Evolutionary conservation across 1,140 invertebrate species (phyloP).

Genomic region (Aphaenogaster rudis): DNA sequence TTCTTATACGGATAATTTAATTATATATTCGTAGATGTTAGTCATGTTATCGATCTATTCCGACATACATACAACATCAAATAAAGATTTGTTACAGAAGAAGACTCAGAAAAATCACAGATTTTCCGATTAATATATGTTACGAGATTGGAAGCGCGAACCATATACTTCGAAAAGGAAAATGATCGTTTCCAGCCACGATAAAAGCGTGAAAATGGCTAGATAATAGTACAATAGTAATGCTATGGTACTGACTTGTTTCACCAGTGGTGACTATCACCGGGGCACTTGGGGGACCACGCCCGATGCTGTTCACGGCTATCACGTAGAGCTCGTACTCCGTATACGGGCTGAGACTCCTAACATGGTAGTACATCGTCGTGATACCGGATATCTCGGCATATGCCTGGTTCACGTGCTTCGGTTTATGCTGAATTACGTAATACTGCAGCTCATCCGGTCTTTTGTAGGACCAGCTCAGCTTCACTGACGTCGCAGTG

Average conservation of each 20-base stretch:
- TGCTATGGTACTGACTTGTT: slow-evolving; percentile 92
- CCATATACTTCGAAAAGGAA: neutral
- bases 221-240: slow-evolving; percentile 14
- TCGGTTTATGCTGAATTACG: slow-evolving; percentile 98
- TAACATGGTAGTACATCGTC: slow-evolving; percentile 96
- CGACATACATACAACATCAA: neutral
- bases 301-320: slow-evolving; percentile 97
- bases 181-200: slow-evolving; percentile 36
- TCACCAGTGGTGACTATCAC: slow-evolving; percentile 97
- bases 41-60: neutral
- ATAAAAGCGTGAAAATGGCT: neutral
- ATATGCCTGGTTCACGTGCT: slow-evolving; percentile 92
- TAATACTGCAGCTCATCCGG: slow-evolving; percentile 96
- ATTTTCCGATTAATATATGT: neutral
- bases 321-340: slow-evolving; percentile 99
- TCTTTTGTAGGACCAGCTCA: slow-evolving; percentile 96
- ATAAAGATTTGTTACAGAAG: neutral
- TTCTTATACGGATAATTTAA: neutral
- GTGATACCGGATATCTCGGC: slow-evolving; percentile 97
- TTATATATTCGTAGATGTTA: slow-evolving; percentile 7
- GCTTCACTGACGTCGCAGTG: slow-evolving; percentile 95
- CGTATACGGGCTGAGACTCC: slow-evolving; percentile 96
- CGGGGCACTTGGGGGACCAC: slow-evolving; percentile 94
- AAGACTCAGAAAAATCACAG: neutral
- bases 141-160: neutral